A percentile compares a stretch with the other conserved stretches of the same genome.
Conservation (phyloP, 1,140 invertebrate species). For the Zaprionus lachaisei region DNA sequence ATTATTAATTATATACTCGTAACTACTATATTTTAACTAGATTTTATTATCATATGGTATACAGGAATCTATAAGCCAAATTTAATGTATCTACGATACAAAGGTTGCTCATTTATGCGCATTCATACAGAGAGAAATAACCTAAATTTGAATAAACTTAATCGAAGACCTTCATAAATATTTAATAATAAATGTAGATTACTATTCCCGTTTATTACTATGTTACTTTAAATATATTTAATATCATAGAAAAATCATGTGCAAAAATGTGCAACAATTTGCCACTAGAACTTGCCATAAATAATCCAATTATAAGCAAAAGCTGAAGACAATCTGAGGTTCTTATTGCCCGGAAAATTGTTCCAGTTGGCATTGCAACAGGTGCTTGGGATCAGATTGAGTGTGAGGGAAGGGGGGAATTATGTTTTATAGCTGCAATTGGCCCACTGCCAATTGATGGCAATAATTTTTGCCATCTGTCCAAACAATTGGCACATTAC, state of each 20-base stretch:
- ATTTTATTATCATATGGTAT: too few relatives aligned
- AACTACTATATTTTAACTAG: too few relatives aligned
- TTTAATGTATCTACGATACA: too few relatives aligned
- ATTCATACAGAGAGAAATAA: too few relatives aligned
- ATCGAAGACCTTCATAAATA: too few relatives aligned
- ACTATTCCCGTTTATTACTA: too few relatives aligned
- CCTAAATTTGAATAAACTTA: too few relatives aligned
- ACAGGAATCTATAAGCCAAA: too few relatives aligned
- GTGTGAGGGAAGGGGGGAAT: neutral
- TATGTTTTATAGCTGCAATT: conserved; percentile 73
- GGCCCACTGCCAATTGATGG: conserved; percentile 62
- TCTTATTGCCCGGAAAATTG: conserved; percentile 37
- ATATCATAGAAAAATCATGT: neutral
- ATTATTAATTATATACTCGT: too few relatives aligned
- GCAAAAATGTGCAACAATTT: neutral
- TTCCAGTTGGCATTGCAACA: conserved; percentile 38
- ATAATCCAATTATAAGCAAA: conserved; percentile 32
- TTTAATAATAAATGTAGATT: too few relatives aligned
- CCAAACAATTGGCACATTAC: conserved; percentile 79
- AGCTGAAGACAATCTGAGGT: conserved; percentile 13
- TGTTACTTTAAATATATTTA: too few relatives aligned
- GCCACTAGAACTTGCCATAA: conserved; percentile 14
- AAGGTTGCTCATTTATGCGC: too few relatives aligned
- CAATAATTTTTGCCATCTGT: conserved; percentile 65
- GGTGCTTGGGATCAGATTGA: conserved; percentile 26